A percentile compares a stretch with the other conserved stretches of the same genome.
phyloP scores from a whole-genome alignment of 2,888 invertebrate species.

The Platynereis dumerilii region DNA sequence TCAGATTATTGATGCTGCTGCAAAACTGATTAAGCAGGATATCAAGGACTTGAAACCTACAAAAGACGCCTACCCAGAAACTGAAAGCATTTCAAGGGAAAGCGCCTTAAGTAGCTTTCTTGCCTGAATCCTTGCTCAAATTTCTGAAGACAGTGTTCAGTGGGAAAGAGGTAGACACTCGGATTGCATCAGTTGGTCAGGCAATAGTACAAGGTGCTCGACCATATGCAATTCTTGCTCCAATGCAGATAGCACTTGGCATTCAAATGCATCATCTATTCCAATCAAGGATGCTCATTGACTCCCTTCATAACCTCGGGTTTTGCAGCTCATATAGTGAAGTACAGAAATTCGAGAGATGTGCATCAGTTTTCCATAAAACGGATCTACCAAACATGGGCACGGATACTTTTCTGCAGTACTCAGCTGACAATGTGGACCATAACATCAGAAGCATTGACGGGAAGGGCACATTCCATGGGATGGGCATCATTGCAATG shows the following conservation, averaged over 20 bases:
- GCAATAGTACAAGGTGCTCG: conserved; percentile 39
- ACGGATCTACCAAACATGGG: conserved; percentile 16
- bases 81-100: conserved; percentile 23
- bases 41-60: conserved; percentile 33
- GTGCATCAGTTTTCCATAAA: conserved; percentile 10
- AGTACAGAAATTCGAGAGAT: conserved; percentile 20
- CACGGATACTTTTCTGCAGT: neutral
- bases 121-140: conserved; percentile 34
- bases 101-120: conserved; percentile 15
- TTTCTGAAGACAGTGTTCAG: too few relatives aligned
- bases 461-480: neutral
- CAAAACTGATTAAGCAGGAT: conserved; percentile 40
- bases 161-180: conserved; percentile 19
- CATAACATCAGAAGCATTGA: neutral
- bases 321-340: conserved; percentile 37
- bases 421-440: conserved; percentile 7
- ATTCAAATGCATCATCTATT: conserved; percentile 42
- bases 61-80: conserved; percentile 34
- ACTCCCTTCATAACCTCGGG: conserved; percentile 39
- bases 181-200: conserved; percentile 39
- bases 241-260: conserved; percentile 40
- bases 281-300: conserved; percentile 41
- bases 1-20: conserved; percentile 37
- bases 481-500: neutral
- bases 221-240: conserved; percentile 37